A percentile compares a stretch with the other conserved stretches of the same genome.
Evolutionary conservation across 2,797 vertebrate genomes (phyloP).

Genomic region (Chaetophractus vellerosus): DNA sequence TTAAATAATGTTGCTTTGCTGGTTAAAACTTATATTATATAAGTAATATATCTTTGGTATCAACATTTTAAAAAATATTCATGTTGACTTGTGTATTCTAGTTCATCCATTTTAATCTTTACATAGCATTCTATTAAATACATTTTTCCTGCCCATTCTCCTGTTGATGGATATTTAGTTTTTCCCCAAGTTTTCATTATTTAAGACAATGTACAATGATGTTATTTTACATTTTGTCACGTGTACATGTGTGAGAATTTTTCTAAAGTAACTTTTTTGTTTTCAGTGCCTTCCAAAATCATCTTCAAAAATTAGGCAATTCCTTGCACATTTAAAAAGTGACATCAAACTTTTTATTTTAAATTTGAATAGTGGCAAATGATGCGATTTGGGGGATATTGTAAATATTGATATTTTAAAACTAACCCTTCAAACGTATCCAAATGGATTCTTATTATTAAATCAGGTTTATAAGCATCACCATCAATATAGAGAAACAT

Average conservation of each 20-base stretch:
- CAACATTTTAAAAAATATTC: background rate
- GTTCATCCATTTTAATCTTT: background rate
- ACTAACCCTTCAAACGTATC: background rate
- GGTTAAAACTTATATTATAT: conserved; percentile 23
- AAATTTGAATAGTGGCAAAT: background rate
- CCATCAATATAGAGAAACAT: background rate
- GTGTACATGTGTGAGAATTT: background rate
- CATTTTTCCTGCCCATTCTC: background rate
- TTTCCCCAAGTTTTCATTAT: background rate
- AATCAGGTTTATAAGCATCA: background rate
- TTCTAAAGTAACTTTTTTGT: background rate
- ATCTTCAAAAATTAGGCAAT: background rate
- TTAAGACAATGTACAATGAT: background rate
- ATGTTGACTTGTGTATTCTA: background rate
- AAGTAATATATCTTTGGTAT: background rate
- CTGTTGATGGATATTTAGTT: background rate
- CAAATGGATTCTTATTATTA: background rate
- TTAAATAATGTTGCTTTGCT: background rate
- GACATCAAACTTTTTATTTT: background rate
- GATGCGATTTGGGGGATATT: background rate
- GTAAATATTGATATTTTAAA: conserved; percentile 45
- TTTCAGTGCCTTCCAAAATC: background rate
- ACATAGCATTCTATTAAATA: background rate
- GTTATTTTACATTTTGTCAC: background rate
- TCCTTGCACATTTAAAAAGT: conserved; percentile 29